phyloP scores from a whole-genome alignment of 2,888 invertebrate genomes.

The Microlaimidae sp. region DNA sequence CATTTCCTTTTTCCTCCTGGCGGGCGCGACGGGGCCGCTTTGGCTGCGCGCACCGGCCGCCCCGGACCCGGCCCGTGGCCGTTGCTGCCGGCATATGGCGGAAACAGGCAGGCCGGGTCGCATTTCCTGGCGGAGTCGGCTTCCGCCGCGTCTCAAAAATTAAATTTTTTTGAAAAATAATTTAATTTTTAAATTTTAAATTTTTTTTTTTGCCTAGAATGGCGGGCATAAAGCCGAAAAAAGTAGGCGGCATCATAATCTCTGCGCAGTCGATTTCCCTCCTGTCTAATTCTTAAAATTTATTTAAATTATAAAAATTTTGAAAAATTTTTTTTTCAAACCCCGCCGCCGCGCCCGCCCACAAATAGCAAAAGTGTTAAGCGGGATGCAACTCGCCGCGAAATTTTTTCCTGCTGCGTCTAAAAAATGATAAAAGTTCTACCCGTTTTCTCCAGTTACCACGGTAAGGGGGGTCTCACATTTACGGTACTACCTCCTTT shows the following conservation, averaged over 20 bases:
- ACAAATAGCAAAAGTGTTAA: conserved; percentile 27
- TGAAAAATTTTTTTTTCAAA: no score
- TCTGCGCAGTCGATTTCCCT: conserved; percentile 20
- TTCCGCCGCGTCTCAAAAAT: conserved; percentile 19
- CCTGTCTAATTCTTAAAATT: no score
- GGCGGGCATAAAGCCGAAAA: conserved; percentile 23
- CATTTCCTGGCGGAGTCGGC: conserved; percentile 26
- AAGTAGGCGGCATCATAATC: conserved; percentile 30
- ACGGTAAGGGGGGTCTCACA: no score
- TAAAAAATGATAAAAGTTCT: no score
- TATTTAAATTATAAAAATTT: no score
- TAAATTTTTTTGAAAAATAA: no score
- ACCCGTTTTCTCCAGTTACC: no score
- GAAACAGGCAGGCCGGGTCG: conserved; percentile 28
- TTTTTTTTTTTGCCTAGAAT: no score
- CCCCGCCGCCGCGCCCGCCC: conserved; percentile 21
- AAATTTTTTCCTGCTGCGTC: no score
- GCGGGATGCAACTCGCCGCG: conserved; percentile 27
- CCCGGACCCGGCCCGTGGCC: conserved; percentile 7
- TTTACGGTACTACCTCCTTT: no score
- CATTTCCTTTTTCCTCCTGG: no score
- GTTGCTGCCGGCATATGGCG: conserved; percentile 22
- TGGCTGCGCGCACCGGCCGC: neutral
- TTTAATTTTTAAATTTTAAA: no score
- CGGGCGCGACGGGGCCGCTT: neutral